Base-by-base conservation (phyloP, 1,140 invertebrate species). In the Microvelia longipes region DNA sequence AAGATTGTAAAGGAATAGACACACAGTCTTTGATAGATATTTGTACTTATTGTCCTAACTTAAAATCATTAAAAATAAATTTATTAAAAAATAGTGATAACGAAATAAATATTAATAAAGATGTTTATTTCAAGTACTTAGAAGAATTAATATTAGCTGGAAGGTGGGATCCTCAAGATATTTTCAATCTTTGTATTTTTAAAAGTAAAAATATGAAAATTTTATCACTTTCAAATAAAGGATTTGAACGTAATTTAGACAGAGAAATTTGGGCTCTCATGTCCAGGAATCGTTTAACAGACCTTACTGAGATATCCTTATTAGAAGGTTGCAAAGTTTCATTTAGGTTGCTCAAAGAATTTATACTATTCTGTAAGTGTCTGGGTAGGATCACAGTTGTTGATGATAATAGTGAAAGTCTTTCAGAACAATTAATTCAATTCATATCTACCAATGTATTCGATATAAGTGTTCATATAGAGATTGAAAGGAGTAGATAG, bases 41-140 rank as follows among this genome's bases (percentile, higher is more conserved):
- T 11, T 60, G 69, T 15, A 28, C 2, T 1, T 27, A 29, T n/a
- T 70, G 69, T 35, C 14, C 60, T 1, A 70, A 70, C 66, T 35
- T 70, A 68, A 28, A 68, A 60, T 15, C n/a, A 14, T 60, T 68
- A 28, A 14, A 24, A 35, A 27, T 68, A 35, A 68, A 68, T 66
- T 27, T 28, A 24, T 70, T 62, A 24, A 35, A 26, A 14, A 11
- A 14, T 24, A n/a, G 2, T 66, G 29, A 70, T 30, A 24, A 19
- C 63, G 19, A 70, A 19, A 19, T 65, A 30, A n/a, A 5, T 24
- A 64, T 13, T 25, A 2, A 25, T 11, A 62, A 70, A 29, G 28
- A 65, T 1, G 30, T 30, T 2, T 70, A 1, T n/a, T 70, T 70
- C 29, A 28, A 29, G 27, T 64, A 65, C 5, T 28, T 70, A 15